phyloP scores from a whole-genome alignment of 2,797 vertebrate species.

The Cirrhinus molitorella region DNA sequence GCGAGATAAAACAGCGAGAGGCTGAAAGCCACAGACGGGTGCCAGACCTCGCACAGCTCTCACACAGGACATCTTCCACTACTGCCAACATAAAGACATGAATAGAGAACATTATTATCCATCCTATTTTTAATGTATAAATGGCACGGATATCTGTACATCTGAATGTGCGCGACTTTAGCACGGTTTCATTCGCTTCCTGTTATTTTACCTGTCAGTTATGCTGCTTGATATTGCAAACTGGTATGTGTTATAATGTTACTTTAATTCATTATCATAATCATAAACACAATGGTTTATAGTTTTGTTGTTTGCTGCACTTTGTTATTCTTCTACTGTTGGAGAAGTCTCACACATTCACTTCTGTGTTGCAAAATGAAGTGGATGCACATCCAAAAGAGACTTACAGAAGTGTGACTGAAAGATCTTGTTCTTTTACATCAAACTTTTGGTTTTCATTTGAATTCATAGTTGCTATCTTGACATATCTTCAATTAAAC shows the following conservation, averaged over 20 bases:
- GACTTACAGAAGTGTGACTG: too few relatives aligned
- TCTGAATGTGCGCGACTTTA: neutral
- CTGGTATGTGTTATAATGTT: neutral
- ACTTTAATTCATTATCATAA: neutral
- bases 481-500: too few relatives aligned
- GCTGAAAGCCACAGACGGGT: slow-evolving; percentile 76
- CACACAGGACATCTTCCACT: slow-evolving; percentile 77
- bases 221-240: neutral
- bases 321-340: too few relatives aligned
- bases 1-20: slow-evolving; percentile 69
- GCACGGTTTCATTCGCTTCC: neutral
- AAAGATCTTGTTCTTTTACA: too few relatives aligned
- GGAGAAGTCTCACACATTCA: too few relatives aligned
- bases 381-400: too few relatives aligned
- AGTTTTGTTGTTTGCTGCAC: too few relatives aligned
- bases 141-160: neutral
- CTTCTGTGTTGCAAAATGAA: too few relatives aligned
- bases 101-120: neutral
- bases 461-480: too few relatives aligned
- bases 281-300: too few relatives aligned
- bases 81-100: slow-evolving; percentile 54
- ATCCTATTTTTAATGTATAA: neutral
- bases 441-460: too few relatives aligned
- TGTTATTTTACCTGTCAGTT: neutral
- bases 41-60: slow-evolving; percentile 74